Conservation (phyloP, 2,113 vertebrate species). For the Ariopsis seemanni region DNA sequence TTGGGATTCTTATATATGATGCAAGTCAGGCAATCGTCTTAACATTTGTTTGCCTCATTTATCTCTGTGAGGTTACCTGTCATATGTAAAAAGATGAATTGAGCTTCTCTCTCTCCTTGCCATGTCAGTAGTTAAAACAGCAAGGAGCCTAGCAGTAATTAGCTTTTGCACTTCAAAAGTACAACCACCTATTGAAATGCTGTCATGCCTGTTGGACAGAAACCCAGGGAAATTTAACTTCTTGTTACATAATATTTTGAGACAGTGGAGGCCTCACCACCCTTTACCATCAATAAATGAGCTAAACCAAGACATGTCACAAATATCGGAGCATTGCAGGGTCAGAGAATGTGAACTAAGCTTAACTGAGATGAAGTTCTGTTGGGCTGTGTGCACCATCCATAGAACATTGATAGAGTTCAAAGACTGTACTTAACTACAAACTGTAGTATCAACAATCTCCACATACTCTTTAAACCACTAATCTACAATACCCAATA, state of each 20-base stretch:
- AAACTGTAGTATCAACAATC: neutral
- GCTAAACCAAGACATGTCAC: neutral
- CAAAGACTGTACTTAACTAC: neutral
- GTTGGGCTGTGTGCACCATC: neutral
- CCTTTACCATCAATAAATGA: neutral
- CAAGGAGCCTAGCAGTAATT: conserved; percentile 3
- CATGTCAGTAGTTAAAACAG: neutral
- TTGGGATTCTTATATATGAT: neutral
- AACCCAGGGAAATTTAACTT: neutral
- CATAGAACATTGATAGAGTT: neutral
- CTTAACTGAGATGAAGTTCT: too few relatives aligned
- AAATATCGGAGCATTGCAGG: neutral
- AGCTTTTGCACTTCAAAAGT: neutral
- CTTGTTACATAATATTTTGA: neutral
- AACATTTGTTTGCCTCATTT: neutral
- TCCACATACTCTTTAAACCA: too few relatives aligned
- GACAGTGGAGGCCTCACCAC: neutral
- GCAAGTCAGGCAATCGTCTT: neutral
- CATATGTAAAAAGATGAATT: conserved; percentile 5
- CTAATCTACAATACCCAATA: too few relatives aligned
- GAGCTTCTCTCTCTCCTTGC: neutral
- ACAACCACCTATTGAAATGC: neutral
- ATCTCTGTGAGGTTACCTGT: neutral
- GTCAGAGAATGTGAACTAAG: too few relatives aligned
- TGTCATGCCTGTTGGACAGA: neutral